Evolutionary conservation across 2,888 invertebrate species (phyloP), one percentile per base, ranked within the genome.

Genomic region (Xestia c-nigrum): DNA sequence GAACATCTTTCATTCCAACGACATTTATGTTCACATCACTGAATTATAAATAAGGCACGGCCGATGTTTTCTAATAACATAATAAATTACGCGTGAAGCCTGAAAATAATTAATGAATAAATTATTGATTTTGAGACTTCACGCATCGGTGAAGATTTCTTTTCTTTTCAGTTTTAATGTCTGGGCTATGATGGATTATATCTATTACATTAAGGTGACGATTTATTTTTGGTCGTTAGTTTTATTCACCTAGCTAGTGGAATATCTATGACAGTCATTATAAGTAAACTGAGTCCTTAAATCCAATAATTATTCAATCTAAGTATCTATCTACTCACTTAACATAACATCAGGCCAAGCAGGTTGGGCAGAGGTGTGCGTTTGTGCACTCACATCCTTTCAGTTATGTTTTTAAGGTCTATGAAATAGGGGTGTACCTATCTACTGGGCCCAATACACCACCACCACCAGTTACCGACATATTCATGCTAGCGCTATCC

Each of bases 41-140:
- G 84, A 85, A 85, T 84, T 81, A 81, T 85, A 85, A 75, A 84
- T 85, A 65, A 73, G 73, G n/a, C 70, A 50, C 47, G 68, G 61
- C 70, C 66, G n/a, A 40, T 74, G 50, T 81, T 81, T 74, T 74
- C 72, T 78, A 68, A 78, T 74, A 84, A 74, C 43, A 31, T 65
- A 77, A 65, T 74, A 79, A 72, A 80, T 72, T 73, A 73, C 73
- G 50, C 52, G 50, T 66, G 50, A 74, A 61, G 65, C 66, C 66
- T 75, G 65, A 69, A 65, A 78, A 85, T 84, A 74, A 78, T 81
- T 73, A 81, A 78, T 85, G 63, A 78, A 78, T 64, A 72, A 66
- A 61, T 72, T 61, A 81, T 84, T 72, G 66, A 78, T 84, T 76
- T 65, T 64, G 43, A 38, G 24, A 38, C 24, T 24, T 21, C 70